Conservation (phyloP, 1,140 invertebrate genomes). For the Drosophila arawakana region DNA sequence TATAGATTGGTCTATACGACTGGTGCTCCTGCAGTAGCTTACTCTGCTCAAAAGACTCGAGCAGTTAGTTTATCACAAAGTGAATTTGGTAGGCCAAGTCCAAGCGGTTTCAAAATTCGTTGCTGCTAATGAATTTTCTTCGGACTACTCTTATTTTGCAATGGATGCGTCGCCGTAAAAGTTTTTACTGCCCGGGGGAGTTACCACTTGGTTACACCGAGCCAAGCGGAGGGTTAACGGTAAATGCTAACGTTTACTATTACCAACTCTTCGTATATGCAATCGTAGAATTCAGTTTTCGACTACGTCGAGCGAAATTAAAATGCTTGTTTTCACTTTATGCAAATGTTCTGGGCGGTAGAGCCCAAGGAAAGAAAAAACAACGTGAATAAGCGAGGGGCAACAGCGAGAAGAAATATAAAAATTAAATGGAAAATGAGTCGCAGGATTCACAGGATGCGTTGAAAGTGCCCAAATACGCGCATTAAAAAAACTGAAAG, state of each 20-base stretch:
- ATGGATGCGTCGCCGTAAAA: conserved; percentile 56
- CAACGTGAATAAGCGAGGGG: conserved; percentile 51
- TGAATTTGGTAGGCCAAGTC: background rate
- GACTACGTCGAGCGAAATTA: conserved; percentile 78
- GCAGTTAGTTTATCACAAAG: no score
- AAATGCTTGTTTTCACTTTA: conserved; percentile 83
- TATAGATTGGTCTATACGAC: no score
- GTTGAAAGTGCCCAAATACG: conserved; percentile 69
- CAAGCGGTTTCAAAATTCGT: background rate
- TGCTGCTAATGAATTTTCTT: background rate
- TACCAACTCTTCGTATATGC: conserved; percentile 57
- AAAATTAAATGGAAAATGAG: conserved; percentile 25
- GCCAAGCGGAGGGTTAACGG: conserved; percentile 18
- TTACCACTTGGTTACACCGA: conserved; percentile 42
- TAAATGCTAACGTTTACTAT: conserved; percentile 79
- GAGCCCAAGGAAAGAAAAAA: conserved; percentile 28
- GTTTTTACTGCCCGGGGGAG: conserved; percentile 74
- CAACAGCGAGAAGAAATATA: conserved; percentile 21
- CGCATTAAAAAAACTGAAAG: conserved; percentile 8
- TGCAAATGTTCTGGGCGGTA: conserved; percentile 65
- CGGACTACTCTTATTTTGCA: conserved; percentile 8
- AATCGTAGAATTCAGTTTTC: conserved; percentile 76
- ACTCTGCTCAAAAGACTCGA: no score
- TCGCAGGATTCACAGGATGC: conserved; percentile 25
- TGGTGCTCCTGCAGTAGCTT: no score